phyloP scores from a whole-genome alignment of 2,888 invertebrate genomes.

The Schizaphis graminum region DNA sequence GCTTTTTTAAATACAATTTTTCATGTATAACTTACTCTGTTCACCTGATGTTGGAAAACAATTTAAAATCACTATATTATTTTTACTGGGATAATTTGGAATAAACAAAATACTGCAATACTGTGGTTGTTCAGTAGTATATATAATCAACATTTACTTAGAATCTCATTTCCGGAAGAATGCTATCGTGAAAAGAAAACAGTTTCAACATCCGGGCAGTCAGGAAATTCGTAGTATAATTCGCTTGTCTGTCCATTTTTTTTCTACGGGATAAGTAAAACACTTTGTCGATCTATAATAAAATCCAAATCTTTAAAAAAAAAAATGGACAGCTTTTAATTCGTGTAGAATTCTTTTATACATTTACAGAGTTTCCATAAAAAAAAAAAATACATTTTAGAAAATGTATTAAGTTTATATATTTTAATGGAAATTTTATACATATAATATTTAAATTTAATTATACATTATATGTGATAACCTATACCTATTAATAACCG shows the following conservation, averaged over 20 bases:
- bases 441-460: not conserved
- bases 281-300: not conserved
- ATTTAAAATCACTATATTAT: not conserved
- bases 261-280: not conserved
- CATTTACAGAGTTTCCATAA: not conserved
- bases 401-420: not conserved
- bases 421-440: not conserved
- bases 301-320: too few species aligned
- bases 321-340: not conserved
- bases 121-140: not conserved
- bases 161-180: slow-evolving; percentile 59
- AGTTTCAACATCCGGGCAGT: slow-evolving; percentile 11
- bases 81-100: not conserved
- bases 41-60: not conserved
- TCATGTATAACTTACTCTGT: not conserved
- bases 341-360: not conserved
- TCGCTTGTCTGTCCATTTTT: slow-evolving; percentile 34
- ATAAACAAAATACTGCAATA: not conserved
- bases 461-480: not conserved
- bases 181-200: slow-evolving; percentile 51
- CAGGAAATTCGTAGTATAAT: slow-evolving; percentile 21
- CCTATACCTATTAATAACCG: not conserved
- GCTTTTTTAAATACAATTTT: not conserved
- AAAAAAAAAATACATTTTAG: not conserved
- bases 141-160: slow-evolving; percentile 24